Base-by-base conservation (phyloP, 2,888 invertebrate genomes). In the Nomada fabriciana region DNA sequence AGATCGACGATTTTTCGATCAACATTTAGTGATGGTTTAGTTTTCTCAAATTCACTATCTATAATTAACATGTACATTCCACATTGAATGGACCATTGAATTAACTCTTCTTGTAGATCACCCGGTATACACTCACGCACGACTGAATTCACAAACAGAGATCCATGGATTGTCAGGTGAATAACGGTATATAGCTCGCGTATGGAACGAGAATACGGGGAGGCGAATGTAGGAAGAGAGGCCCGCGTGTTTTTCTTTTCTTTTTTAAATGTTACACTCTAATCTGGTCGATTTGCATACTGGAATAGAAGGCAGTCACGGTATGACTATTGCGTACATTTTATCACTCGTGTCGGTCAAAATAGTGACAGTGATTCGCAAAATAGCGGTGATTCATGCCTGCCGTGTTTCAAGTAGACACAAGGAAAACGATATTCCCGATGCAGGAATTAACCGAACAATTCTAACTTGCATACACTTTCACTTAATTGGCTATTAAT, bases 61-160 rank as follows among this genome's bases (percentile, higher is more conserved):
- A 36, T 36, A 36, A 36, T 36, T 36, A 36, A 36, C 36, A 7
- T 36, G 36, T 36, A 36, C 36, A 1, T 36, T 36, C 36, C 7
- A 5, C 36, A 5, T 36, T 7, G 36, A 36, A 36, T 36, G 36
- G 7, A 36, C 36, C 9, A 36, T 36, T 36, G 7, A 36, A 36
- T 36, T 5, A 7, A 36, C 36, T 18, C 15, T 50, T 65, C n/a
- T 25, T 0, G 10, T 5, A 25, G 25, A 65, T 25, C 64, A 65
- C 25, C 7, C 15, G 7, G 64, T 65, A n/a, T 25, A 64, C 23
- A 5, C 23, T 20, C 60, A 59, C 52, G 50, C 70, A 20, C 72
- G 63, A 47, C 65, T 69, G 76, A 69, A 43, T 57, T 4, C 18
- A 73, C 72, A 61, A 76, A 80, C 76, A 59, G 42, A 69, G 60